Base-by-base conservation (phyloP, 1,140 invertebrate species). In the Archegozetes longisetosus region DNA sequence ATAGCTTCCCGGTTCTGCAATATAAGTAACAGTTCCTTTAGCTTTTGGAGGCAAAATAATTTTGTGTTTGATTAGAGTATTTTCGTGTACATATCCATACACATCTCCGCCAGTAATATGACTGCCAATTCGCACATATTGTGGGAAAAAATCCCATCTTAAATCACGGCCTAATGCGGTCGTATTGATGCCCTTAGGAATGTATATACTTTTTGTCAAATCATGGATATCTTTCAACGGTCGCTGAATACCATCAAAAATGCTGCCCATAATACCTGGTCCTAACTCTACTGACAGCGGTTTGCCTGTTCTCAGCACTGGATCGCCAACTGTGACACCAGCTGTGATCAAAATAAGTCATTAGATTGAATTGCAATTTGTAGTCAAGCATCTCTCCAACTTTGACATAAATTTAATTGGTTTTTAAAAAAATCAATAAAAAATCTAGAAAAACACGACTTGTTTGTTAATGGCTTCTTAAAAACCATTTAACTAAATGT, bases 181-280 rank as follows among this genome's bases (percentile, higher is more conserved):
- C 53, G 87, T 82, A 72, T 98, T 98, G 1, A 99, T 80, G 76
- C 96, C 96, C 75, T 97, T 98, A 13, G 95, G 95, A 75, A 99
- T 99, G 78, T 99, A 99, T 73, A 99, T 99, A 68, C 88, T 93
- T 66, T 84, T 77, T 0, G 91, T 93, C 46, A 94, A 73, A 66
- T 95, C 88, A 69, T 86, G 82, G 72, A 99, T 99, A 69, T 97
- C 93, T 63, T 94, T 89, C 64, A 99, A 71, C 0, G 96, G 96
- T 70, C 96, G 84, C 75, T 99, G 96, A 71, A 99, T 99, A 79
- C 93, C 93, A 76, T 99, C 96, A 77, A 98, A 99, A 76, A 99
- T 99, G 71, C 88, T 93, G 62, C 89, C 89, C 79, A 99, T 85
- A 73, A 99, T 98, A 70, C 96, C 96, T 52, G 95, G 96, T n/a